Evolutionary conservation across 1,140 invertebrate genomes (phyloP).

Genomic region (Drosophila carrolli): DNA sequence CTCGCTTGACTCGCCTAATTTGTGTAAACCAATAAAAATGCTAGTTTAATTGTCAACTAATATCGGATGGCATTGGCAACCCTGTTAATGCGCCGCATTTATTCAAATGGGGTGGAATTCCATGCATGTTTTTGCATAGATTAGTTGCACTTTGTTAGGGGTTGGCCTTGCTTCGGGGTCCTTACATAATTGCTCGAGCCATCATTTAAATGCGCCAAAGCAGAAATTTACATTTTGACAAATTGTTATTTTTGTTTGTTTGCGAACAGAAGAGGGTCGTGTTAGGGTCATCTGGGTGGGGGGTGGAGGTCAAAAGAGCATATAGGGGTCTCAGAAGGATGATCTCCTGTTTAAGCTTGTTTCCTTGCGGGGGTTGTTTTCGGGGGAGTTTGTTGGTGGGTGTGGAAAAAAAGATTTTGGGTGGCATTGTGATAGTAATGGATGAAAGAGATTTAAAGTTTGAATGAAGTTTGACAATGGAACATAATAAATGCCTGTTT

Average conservation of each 20-base stretch:
- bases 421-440: slow-evolving; percentile 24
- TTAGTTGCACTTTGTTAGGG: slow-evolving; percentile 73
- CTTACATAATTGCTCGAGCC: slow-evolving; percentile 60
- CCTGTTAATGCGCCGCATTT: slow-evolving; percentile 41
- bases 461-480: slow-evolving; percentile 12
- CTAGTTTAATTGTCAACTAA: slow-evolving; percentile 64
- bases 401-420: slow-evolving; percentile 16
- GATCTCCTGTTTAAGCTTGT: slow-evolving; percentile 25
- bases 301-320: slow-evolving; percentile 64
- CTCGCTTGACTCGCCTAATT: slow-evolving; percentile 57
- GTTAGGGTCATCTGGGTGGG: slow-evolving; percentile 39
- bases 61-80: slow-evolving; percentile 45
- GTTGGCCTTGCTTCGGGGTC: slow-evolving; percentile 34
- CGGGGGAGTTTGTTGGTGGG: slow-evolving; percentile 27
- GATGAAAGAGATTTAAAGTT: background rate
- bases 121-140: slow-evolving; percentile 80
- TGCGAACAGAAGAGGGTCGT: slow-evolving; percentile 46
- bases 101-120: slow-evolving; percentile 65
- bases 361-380: slow-evolving; percentile 21
- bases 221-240: slow-evolving; percentile 80
- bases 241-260: slow-evolving; percentile 70
- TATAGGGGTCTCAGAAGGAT: slow-evolving; percentile 38
- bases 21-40: slow-evolving; percentile 82
- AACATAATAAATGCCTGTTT: slow-evolving; percentile 7
- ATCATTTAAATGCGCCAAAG: slow-evolving; percentile 68